Percentiles rank a stretch among this genome's conserved stretches.
These are phyloP conservation scores for Asarcornis scutulata DNA, from an alignment of 2,113 vertebrate species.

Conservation along the genomic window DNA sequence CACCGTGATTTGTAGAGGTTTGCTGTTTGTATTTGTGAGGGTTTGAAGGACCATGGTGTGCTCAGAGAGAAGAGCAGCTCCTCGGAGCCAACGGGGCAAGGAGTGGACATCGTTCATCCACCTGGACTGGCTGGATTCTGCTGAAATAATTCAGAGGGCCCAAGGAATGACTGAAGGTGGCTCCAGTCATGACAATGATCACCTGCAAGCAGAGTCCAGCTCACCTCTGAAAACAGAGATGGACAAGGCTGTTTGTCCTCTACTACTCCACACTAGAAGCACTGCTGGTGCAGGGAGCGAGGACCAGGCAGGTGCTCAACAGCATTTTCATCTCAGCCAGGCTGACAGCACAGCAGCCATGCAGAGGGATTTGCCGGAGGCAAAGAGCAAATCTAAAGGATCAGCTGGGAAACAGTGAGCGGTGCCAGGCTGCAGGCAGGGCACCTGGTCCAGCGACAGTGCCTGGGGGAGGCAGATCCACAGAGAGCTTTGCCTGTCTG, in stretches of 20 bases:
- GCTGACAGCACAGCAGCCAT: not conserved
- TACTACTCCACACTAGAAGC: fast-evolving
- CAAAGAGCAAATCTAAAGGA: not conserved
- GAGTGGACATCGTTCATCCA: not conserved
- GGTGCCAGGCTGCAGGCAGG: not conserved
- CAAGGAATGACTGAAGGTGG: not conserved
- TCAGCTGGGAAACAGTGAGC: not conserved
- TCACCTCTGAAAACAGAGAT: not conserved
- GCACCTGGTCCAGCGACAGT: fast-evolving
- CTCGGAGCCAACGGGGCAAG: not conserved
- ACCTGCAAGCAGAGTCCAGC: not conserved
- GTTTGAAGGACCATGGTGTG: not conserved
- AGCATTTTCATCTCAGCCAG: not conserved
- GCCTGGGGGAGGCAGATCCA: not conserved
- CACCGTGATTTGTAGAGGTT: not conserved
- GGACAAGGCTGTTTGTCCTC: not conserved
- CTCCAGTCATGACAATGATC: not conserved
- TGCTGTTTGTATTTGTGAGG: not conserved
- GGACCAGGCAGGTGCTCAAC: not conserved
- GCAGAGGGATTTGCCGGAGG: not conserved
- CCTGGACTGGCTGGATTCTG: not conserved
- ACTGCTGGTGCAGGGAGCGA: not conserved
- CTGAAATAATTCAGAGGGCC: not conserved
- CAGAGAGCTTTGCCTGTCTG: not conserved
- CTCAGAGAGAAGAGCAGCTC: not conserved